Percentiles rank a stretch among this genome's conserved stretches.
These are phyloP conservation scores for Corythoichthys intestinalis DNA, from an alignment of 2,113 vertebrate species.

Conservation along the genomic window DNA sequence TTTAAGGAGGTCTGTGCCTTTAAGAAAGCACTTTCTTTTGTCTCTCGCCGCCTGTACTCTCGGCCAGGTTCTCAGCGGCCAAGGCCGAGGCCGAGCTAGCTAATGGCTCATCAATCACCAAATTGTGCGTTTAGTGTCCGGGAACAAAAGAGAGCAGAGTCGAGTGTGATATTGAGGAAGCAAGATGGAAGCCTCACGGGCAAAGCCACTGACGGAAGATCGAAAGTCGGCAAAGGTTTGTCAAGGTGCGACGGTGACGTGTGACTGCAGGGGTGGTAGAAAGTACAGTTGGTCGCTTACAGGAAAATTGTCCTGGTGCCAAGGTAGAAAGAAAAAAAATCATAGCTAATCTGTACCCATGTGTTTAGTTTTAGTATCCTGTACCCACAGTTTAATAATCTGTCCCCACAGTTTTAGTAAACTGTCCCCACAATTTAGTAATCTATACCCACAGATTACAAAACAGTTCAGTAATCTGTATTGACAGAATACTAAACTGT, in stretches of 20 bases:
- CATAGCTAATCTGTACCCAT: too few relatives aligned
- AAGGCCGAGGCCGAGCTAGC: conserved; percentile 6
- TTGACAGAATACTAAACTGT: too few relatives aligned
- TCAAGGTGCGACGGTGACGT: background rate
- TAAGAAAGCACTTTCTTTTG: conserved; percentile 19
- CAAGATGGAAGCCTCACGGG: conserved; percentile 7
- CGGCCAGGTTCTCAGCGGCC: conserved; percentile 1
- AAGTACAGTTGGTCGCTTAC: background rate
- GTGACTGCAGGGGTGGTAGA: background rate
- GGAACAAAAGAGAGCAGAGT: conserved; percentile 16
- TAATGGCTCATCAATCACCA: conserved; percentile 36
- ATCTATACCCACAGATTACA: too few relatives aligned
- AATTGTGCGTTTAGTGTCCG: conserved; percentile 27
- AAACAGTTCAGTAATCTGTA: too few relatives aligned
- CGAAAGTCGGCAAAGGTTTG: background rate
- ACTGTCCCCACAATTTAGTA: too few relatives aligned
- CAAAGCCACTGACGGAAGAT: conserved; percentile 16
- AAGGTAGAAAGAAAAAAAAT: too few relatives aligned
- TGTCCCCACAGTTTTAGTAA: too few relatives aligned
- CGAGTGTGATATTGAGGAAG: conserved; percentile 23
- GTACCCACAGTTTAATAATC: too few relatives aligned
- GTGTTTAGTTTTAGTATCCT: too few relatives aligned
- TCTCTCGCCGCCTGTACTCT: background rate
- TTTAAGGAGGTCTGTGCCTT: conserved; percentile 18
- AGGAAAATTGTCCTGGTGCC: too few relatives aligned